Evolutionary conservation across 2,113 vertebrate genomes (phyloP).

Genomic region (Opisthocomus hoazin): DNA sequence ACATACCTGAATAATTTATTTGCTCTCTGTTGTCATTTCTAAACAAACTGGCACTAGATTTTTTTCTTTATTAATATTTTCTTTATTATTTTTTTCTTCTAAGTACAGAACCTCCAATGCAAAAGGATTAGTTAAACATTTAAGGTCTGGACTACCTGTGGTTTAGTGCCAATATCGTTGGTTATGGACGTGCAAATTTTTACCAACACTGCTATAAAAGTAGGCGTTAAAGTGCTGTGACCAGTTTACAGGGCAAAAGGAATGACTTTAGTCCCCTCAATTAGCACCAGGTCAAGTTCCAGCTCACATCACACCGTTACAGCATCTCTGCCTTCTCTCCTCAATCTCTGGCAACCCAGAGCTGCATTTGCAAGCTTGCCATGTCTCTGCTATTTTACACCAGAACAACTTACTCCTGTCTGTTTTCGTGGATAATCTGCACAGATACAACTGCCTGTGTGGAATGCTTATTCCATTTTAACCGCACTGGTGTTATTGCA

Average conservation of each 20-base stretch:
- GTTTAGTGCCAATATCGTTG: fast-evolving
- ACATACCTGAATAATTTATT: not conserved
- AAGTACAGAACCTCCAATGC: fast-evolving
- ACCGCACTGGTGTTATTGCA: not conserved
- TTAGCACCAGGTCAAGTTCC: not conserved
- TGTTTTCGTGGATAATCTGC: not conserved
- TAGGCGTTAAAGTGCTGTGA: not conserved
- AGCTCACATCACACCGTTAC: not conserved
- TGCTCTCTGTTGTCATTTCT: not conserved
- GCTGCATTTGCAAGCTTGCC: not conserved
- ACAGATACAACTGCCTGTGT: not conserved
- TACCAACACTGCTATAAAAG: not conserved
- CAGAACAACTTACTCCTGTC: not conserved
- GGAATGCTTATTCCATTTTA: not conserved
- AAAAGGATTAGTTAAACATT: not conserved
- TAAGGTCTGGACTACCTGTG: not conserved
- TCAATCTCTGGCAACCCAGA: not conserved
- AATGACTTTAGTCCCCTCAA: not conserved
- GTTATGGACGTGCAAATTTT: not conserved
- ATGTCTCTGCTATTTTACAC: not conserved
- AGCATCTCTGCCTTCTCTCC: not conserved
- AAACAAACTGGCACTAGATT: not conserved
- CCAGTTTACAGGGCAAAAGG: not conserved
- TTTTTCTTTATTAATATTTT: not conserved
- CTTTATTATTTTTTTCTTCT: not conserved